Base-by-base conservation (phyloP, 2,797 vertebrate genomes). In the Philypnodon macrostomus region DNA sequence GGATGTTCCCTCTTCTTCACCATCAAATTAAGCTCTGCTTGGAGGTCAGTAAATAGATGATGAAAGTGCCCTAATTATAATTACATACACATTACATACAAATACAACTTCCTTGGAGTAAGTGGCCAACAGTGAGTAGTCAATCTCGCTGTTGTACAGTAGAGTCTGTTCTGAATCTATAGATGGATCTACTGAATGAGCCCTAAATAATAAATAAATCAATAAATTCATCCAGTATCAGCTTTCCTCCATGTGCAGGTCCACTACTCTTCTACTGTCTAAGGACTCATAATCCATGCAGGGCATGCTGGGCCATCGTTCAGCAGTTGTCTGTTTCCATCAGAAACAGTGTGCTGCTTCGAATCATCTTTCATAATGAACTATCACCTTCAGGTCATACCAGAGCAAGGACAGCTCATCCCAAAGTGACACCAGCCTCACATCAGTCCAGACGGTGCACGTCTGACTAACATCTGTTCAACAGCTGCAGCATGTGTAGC, bases 381-480 rank as follows among this genome's bases (percentile, higher is more conserved):
- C 18, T 45, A 56, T 31, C 27, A 35, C 61, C 42, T 42, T 53
- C 34, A 32, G 67, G 36, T 65, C 46, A 45, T 27, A 47, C 41
- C 30, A 12, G 36, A 56, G 36, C 23, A 23, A 24, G 4, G 26
- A 57, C 47, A 53, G 41, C 60, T 42, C 23, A 14, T 52, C 44
- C 42, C 48, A 59, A 56, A 47, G 54, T 45, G 60, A 78, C 47
- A 50, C 17, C 52, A 35, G 17, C 51, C 65, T 71, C 45, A 55
- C 34, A 63, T 16, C 24, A n/a, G 21, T 52, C 70, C 61, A 79
- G 77, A 78, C 52, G 37, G 81, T 84, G 85, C 86, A 89, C 81
- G 79, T 87, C 83, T 81, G 85, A 87, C 73, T 77, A 80, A 78
- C 53, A 35, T 73, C 63, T 58, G 62, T 54, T 66, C 49, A 7